A percentile compares a stretch with the other conserved stretches of the same genome.
These are phyloP conservation scores for Corynorhinus townsendii DNA, from an alignment of 2,113 vertebrate genomes.

Conservation along the genomic window DNA sequence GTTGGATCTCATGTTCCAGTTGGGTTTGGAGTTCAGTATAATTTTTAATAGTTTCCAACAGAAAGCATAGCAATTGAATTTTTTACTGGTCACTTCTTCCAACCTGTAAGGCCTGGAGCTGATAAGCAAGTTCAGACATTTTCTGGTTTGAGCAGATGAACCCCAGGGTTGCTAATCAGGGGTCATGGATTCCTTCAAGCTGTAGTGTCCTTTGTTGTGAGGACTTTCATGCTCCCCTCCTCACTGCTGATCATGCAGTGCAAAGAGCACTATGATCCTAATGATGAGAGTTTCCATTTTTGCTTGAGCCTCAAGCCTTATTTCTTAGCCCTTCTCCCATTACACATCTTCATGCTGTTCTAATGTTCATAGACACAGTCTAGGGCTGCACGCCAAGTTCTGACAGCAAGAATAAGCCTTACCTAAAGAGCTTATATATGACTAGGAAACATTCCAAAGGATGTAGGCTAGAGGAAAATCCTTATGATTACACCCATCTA, in stretches of 20 bases:
- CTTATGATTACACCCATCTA: conserved; percentile 39
- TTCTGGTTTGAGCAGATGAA: conserved; percentile 12
- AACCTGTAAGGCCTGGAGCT: not conserved
- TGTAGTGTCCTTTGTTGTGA: not conserved
- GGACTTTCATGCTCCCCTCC: not conserved
- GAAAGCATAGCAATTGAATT: not conserved
- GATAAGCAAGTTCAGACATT: not conserved
- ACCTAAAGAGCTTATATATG: not conserved
- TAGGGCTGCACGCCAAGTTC: not conserved
- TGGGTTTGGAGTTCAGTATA: not conserved
- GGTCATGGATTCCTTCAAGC: not conserved
- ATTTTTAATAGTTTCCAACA: conserved; percentile 31
- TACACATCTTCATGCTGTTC: not conserved
- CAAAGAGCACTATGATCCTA: not conserved
- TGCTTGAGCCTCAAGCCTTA: not conserved
- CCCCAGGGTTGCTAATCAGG: not conserved
- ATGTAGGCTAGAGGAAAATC: conserved; percentile 35
- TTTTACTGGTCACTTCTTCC: not conserved
- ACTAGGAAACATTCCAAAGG: conserved; percentile 23
- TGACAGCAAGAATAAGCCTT: not conserved
- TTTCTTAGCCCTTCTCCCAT: not conserved
- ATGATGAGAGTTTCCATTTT: not conserved
- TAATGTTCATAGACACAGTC: not conserved
- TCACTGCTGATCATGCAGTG: not conserved
- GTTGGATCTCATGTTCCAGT: not conserved